A percentile compares a stretch with the other conserved stretches of the same genome.
phyloP scores from a whole-genome alignment of 2,797 vertebrate genomes.

The Spatula versicolor region DNA sequence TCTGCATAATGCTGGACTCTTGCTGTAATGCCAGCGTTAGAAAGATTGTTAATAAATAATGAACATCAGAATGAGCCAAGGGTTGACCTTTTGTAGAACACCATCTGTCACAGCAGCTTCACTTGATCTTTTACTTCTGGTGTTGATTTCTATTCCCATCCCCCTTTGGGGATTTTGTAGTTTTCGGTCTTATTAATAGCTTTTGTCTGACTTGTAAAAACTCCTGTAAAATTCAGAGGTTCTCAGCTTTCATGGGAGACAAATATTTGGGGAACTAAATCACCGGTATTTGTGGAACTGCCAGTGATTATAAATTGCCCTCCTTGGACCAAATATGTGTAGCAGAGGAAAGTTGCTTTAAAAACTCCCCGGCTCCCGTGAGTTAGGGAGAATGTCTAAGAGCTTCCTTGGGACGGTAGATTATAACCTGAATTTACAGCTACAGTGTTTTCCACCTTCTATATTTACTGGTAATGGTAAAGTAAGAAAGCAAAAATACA shows the following conservation, averaged over 20 bases:
- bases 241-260: background rate
- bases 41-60: constrained; percentile 78
- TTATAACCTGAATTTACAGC: background rate
- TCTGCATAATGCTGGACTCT: constrained; percentile 61
- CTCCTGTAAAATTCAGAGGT: constrained; percentile 35
- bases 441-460: background rate
- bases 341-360: background rate
- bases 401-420: background rate
- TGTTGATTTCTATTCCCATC: background rate
- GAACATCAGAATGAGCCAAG: constrained; percentile 69
- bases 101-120: constrained; percentile 67
- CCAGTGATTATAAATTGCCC: background rate
- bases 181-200: constrained; percentile 50
- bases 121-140: constrained; percentile 62
- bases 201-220: constrained; percentile 23
- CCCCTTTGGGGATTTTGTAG: constrained; percentile 17
- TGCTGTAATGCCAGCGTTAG: constrained; percentile 58
- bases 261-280: constrained; percentile 37
- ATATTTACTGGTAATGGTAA: background rate
- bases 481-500: background rate
- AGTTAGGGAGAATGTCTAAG: background rate
- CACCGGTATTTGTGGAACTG: background rate
- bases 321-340: background rate
- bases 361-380: background rate
- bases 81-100: constrained; percentile 76